Percentiles rank a stretch among this genome's conserved stretches.
Conservation (phyloP, 2,113 vertebrate species). For the Thunnus maccoyii region DNA sequence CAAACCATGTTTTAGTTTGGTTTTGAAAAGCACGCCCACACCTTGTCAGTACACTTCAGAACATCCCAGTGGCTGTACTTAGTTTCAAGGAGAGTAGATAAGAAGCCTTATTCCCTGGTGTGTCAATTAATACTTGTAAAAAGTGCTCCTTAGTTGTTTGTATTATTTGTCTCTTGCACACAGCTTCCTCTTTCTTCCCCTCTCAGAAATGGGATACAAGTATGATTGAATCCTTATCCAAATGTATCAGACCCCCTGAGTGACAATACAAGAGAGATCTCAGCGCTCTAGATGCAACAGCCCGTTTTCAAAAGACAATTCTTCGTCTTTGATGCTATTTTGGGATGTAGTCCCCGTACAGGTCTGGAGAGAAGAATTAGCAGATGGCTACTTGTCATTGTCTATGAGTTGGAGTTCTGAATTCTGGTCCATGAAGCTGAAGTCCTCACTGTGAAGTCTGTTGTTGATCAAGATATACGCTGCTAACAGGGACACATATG, state of each 20-base stretch:
- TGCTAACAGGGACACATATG: slow-evolving; percentile 24
- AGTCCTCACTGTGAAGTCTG: slow-evolving; percentile 37
- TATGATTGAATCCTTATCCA: slow-evolving; percentile 48
- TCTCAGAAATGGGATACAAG: slow-evolving; percentile 40
- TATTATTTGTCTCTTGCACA: slow-evolving; percentile 47
- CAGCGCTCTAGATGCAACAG: slow-evolving; percentile 47
- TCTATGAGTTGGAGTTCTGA: slow-evolving; percentile 49
- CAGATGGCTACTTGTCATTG: slow-evolving; percentile 79
- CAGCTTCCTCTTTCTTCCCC: slow-evolving; percentile 41
- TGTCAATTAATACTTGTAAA: slow-evolving; percentile 76
- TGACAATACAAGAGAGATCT: slow-evolving; percentile 66
- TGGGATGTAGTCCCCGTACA: slow-evolving; percentile 50
- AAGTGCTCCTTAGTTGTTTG: slow-evolving; percentile 55
- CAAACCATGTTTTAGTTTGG: slow-evolving; percentile 37
- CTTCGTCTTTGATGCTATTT: slow-evolving; percentile 79
- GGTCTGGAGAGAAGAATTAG: slow-evolving; percentile 68
- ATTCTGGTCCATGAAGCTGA: slow-evolving; percentile 43
- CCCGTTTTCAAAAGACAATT: slow-evolving; percentile 68
- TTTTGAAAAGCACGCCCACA: slow-evolving; percentile 64
- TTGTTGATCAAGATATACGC: slow-evolving; percentile 53
- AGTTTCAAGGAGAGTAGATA: slow-evolving; percentile 61
- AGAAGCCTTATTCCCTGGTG: slow-evolving; percentile 72
- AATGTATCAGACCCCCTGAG: slow-evolving; percentile 69
- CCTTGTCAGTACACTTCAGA: slow-evolving; percentile 58
- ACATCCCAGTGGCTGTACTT: slow-evolving; percentile 58